Base-by-base conservation (phyloP, 2,888 invertebrate genomes). In the Helicoverpa assulta region DNA sequence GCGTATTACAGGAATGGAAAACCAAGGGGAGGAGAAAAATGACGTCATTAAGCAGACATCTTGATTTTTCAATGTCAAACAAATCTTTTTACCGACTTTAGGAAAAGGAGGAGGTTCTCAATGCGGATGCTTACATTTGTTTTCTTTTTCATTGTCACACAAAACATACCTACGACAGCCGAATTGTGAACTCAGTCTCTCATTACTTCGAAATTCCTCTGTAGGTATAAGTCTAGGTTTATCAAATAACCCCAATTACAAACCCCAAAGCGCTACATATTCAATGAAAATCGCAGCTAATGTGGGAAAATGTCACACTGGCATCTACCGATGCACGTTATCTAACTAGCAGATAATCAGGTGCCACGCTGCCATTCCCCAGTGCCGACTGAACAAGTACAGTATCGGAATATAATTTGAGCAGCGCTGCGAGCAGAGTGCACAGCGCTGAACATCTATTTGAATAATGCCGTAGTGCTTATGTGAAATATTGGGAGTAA, bases 41-140 rank as follows among this genome's bases (percentile, higher is more conserved):
- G 73, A 81, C 71, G 79, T 84, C 82, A 86, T 88, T 86, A 86
- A 69, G 84, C 77, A 74, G 79, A 76, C 78, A 82, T 86, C 82
- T 86, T 85, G 82, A 84, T 84, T 86, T 84, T 33, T 33, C 33
- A 33, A 33, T 33, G 33, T 33, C 33, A 33, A 8, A 33, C 33
- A 4, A 33, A 33, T 33, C 7, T 33, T 33, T 33, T 33, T 33
- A 33, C 33, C 33, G 33, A 33, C 8, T 33, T 33, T 5, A 33
- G 8, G 8, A 6, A 0, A 33, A 8, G 33, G 33, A 8, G 33
- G 6, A 33, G 33, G 33, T 33, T 33, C 33, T 8, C 10, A 33
- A 33, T 33, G 10, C 33, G 10, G 33, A 33, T 33, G 33, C 10
- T 8, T 33, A 33, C 2, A 8, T 33, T 6, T 33, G 2, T 33